phyloP scores from a whole-genome alignment of 1,140 invertebrate genomes.

The Leptopilina boulardi region DNA sequence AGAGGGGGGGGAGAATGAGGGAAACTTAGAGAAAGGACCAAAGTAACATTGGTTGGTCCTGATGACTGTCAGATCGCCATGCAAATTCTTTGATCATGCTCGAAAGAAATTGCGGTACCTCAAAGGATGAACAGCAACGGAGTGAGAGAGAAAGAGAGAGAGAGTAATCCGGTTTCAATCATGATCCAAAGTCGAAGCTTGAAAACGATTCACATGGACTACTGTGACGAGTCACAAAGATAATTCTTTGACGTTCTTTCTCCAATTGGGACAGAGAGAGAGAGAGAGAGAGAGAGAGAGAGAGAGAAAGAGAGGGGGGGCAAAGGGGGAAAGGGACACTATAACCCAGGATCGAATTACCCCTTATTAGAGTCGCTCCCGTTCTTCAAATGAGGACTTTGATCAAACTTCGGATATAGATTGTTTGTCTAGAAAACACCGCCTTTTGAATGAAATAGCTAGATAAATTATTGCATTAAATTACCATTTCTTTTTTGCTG shows the following conservation, averaged over 20 bases:
- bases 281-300: too few species aligned
- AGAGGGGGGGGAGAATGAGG: not conserved
- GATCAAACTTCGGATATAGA: conserved; percentile 30
- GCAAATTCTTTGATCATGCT: conserved; percentile 53
- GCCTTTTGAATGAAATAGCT: not conserved
- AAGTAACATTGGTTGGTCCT: not conserved
- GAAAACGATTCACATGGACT: conserved; percentile 20
- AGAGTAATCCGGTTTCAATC: conserved; percentile 54
- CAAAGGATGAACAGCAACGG: conserved; percentile 47
- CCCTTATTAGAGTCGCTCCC: conserved; percentile 20
- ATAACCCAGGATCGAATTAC: conserved; percentile 46
- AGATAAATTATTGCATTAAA: not conserved
- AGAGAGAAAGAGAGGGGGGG: too few species aligned
- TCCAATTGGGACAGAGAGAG: conserved; percentile 40
- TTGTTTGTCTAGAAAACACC: conserved; percentile 11
- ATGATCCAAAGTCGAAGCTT: conserved; percentile 30
- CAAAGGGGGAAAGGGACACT: conserved; percentile 31
- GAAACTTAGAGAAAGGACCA: too few species aligned
- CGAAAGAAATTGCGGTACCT: conserved; percentile 43
- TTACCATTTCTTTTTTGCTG: too few species aligned
- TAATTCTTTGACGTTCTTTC: conserved; percentile 46
- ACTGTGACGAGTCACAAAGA: conserved; percentile 42
- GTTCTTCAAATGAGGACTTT: conserved; percentile 7
- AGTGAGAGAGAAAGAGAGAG: too few species aligned
- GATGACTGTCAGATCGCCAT: conserved; percentile 43